Evolutionary conservation across 2,888 invertebrate species (phyloP).

Genomic region (Eupithecia dodoneata): DNA sequence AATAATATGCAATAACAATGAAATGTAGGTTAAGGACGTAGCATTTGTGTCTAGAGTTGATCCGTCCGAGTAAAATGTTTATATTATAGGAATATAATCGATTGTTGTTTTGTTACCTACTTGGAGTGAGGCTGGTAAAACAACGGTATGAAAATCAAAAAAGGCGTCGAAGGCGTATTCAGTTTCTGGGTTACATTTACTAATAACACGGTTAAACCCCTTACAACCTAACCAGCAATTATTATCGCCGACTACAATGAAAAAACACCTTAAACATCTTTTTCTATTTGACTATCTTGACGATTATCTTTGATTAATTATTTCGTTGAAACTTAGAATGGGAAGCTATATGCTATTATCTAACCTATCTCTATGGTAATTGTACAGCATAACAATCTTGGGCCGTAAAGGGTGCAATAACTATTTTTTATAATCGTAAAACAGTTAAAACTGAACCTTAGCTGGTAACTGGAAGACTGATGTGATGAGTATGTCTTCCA

Average conservation of each 20-base stretch:
- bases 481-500: slow-evolving; percentile 27
- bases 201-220: slow-evolving; percentile 49
- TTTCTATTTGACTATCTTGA: slow-evolving; percentile 48
- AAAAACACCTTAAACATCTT: slow-evolving; percentile 54
- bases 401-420: slow-evolving; percentile 14
- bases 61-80: slow-evolving; percentile 11
- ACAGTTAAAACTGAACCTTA: slow-evolving; percentile 47
- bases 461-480: slow-evolving; percentile 34
- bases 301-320: slow-evolving; percentile 42
- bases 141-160: slow-evolving; percentile 41
- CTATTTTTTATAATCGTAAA: slow-evolving; percentile 11
- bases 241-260: slow-evolving; percentile 50
- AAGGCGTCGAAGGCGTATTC: slow-evolving; percentile 45
- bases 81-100: slow-evolving; percentile 36
- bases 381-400: slow-evolving; percentile 15
- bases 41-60: slow-evolving; percentile 9
- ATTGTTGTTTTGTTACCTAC: slow-evolving; percentile 45
- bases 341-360: slow-evolving; percentile 14
- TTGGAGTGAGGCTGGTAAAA: slow-evolving; percentile 29
- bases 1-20: slow-evolving; percentile 20
- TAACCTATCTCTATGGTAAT: slow-evolving; percentile 3
- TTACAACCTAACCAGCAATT: background rate
- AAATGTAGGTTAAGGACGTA: slow-evolving; percentile 23
- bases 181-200: slow-evolving; percentile 49
- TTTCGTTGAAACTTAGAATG: slow-evolving; percentile 15